Evolutionary conservation across 2,888 invertebrate species (phyloP).

Genomic region (Silvanus unidentatus): DNA sequence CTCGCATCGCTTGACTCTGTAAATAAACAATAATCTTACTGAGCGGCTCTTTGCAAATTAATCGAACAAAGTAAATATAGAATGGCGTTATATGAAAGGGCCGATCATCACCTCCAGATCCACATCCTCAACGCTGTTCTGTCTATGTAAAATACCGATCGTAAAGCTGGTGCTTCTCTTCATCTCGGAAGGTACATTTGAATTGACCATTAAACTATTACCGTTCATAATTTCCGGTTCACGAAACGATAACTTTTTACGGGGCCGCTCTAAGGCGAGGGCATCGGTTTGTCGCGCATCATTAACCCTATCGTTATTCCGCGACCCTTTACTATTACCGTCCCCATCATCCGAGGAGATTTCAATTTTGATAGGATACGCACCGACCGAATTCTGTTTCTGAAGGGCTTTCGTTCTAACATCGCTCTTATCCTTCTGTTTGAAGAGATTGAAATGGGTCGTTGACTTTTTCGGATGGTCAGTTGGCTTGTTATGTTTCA

Average conservation of each 20-base stretch:
- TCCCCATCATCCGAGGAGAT: conserved; percentile 23
- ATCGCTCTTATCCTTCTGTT: conserved; percentile 41
- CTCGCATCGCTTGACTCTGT: conserved; percentile 97
- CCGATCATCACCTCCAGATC: conserved; percentile 60
- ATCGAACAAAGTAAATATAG: too few species aligned
- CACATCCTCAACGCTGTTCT: conserved; percentile 54
- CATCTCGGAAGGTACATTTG: conserved; percentile 24
- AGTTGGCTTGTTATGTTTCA: conserved; percentile 45
- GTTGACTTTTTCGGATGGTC: conserved; percentile 35
- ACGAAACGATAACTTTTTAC: conserved; percentile 82
- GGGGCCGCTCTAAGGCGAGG: conserved; percentile 56
- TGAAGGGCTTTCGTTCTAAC: conserved; percentile 27
- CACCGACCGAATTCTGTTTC: conserved; percentile 42
- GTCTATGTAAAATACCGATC: conserved; percentile 32
- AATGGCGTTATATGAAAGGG: too few species aligned
- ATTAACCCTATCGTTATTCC: conserved; percentile 37
- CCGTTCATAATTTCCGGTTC: conserved; percentile 68
- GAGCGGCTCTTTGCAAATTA: too few species aligned
- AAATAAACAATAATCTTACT: too few species aligned
- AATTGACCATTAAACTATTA: conserved; percentile 1
- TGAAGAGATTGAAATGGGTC: conserved; percentile 46
- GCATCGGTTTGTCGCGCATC: conserved; percentile 43
- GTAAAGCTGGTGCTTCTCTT: conserved; percentile 33
- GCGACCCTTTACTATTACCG: too few species aligned
- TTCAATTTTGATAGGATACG: conserved; percentile 40